Evolutionary conservation across 2,888 invertebrate species (phyloP).

Genomic region (Litoditis marina): DNA sequence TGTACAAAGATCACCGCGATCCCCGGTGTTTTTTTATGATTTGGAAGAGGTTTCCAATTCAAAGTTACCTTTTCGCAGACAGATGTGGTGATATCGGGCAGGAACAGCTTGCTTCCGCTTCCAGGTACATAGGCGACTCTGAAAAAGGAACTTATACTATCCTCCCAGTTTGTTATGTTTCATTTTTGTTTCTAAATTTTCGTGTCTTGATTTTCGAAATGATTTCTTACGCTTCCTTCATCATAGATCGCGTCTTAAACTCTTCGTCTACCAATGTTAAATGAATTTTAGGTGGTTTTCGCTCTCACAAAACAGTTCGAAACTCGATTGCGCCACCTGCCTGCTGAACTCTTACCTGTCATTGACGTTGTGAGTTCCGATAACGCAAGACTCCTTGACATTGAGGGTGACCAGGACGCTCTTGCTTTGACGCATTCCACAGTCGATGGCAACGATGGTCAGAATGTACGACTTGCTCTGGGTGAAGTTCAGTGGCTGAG

Average conservation of each 20-base stretch:
- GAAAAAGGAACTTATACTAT: too few relatives aligned
- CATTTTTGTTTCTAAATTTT: too few relatives aligned
- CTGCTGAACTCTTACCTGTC: constrained; percentile 10
- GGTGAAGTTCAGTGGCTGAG: constrained; percentile 86
- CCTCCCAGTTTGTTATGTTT: too few relatives aligned
- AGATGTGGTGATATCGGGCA: constrained; percentile 64
- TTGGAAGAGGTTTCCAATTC: constrained; percentile 1
- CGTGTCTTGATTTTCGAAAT: too few relatives aligned
- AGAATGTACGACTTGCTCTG: constrained; percentile 91
- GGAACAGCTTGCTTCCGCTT: constrained; percentile 74
- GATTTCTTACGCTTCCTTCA: too few relatives aligned
- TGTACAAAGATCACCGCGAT: too few relatives aligned
- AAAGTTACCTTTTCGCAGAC: constrained; percentile 24
- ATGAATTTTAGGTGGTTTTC: too few relatives aligned
- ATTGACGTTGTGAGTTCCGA: constrained; percentile 25
- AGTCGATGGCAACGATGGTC: constrained; percentile 93
- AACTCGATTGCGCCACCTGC: constrained; percentile 18
- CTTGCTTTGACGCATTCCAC: constrained; percentile 80
- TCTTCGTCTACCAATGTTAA: too few relatives aligned
- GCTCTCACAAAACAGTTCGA: constrained; percentile 62
- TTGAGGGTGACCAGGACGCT: constrained; percentile 95
- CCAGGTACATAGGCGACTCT: constrained; percentile 83
- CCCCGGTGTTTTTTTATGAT: too few relatives aligned
- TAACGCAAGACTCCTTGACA: constrained; percentile 70
- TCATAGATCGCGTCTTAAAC: too few relatives aligned